A percentile compares a stretch with the other conserved stretches of the same genome.
phyloP scores from a whole-genome alignment of 2,797 vertebrate species.

The Protosalanx chinensis region DNA sequence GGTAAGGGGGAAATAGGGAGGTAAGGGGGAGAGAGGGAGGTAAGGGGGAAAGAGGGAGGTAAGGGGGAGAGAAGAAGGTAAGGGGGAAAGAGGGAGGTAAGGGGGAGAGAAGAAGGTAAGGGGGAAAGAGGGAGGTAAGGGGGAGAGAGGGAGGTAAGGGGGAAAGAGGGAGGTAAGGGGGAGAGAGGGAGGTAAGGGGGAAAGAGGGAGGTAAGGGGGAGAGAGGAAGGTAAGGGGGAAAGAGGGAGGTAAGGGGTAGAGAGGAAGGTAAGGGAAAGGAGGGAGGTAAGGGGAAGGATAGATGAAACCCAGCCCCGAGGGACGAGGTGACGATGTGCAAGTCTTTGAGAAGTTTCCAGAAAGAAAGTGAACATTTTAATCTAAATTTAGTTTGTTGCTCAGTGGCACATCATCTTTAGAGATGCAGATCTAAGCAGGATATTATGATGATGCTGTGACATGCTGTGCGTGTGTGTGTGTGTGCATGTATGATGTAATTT shows the following conservation, averaged over 20 bases:
- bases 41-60: background rate
- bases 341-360: constrained; percentile 15
- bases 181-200: background rate
- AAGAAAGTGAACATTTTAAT: constrained; percentile 44
- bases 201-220: background rate
- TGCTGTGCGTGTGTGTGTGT: constrained; percentile 14
- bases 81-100: no score
- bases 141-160: background rate
- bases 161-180: background rate
- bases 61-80: no score
- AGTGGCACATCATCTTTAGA: constrained; percentile 39
- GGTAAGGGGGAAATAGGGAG: constrained; percentile 4
- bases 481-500: constrained; percentile 48
- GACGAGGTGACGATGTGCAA: background rate
- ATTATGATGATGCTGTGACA: constrained; percentile 54
- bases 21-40: constrained; percentile 3
- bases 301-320: background rate
- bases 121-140: no score
- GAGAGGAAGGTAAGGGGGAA: background rate
- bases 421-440: constrained; percentile 59
- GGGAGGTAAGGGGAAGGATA: background rate
- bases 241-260: no score
- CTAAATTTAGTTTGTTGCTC: constrained; percentile 50
- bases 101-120: no score
- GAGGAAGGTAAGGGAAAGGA: background rate